Evolutionary conservation across 1,140 invertebrate species (phyloP).

Genomic region (Cheumatopsyche charites): DNA sequence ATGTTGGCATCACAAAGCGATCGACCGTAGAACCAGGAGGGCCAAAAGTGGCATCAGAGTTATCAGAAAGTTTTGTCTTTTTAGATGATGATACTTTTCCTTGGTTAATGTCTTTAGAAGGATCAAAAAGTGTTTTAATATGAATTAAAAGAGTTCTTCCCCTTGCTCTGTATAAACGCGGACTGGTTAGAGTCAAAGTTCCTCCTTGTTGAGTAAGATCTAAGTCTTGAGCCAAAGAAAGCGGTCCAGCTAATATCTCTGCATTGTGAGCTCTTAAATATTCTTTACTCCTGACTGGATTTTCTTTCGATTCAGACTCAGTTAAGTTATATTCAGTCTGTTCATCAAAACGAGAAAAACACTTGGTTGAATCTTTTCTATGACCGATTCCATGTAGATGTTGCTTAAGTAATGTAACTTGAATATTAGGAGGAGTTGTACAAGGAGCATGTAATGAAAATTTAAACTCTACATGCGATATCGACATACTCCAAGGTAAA

Average conservation of each 20-base stretch:
- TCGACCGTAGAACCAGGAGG: conserved; percentile 42
- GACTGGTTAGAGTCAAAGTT: conserved; percentile 83
- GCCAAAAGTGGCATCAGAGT: conserved; percentile 33
- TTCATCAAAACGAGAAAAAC: conserved; percentile 62
- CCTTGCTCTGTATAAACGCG: conserved; percentile 78
- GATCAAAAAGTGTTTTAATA: conserved; percentile 78
- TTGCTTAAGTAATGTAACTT: conserved; percentile 85
- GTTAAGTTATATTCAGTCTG: conserved; percentile 66
- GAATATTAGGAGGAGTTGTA: conserved; percentile 66
- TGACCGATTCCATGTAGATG: conserved; percentile 75
- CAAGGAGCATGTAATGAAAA: conserved; percentile 81
- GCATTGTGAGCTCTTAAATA: conserved; percentile 86
- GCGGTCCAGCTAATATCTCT: conserved; percentile 87
- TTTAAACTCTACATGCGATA: conserved; percentile 87
- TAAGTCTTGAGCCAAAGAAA: conserved; percentile 78
- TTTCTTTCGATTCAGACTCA: conserved; percentile 63
- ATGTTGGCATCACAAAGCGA: conserved; percentile 48
- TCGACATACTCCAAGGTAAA: conserved; percentile 73
- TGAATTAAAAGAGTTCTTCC: conserved; percentile 83
- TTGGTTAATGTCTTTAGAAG: conserved; percentile 65
- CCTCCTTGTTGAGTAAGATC: conserved; percentile 85
- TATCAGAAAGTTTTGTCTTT: conserved; percentile 55
- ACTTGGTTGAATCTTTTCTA: conserved; percentile 57
- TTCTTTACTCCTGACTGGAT: conserved; percentile 79
- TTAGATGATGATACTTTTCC: conserved; percentile 55